A percentile compares a stretch with the other conserved stretches of the same genome.
phyloP scores from a whole-genome alignment of 1,140 invertebrate species.

The Andrena cerasifolii region DNA sequence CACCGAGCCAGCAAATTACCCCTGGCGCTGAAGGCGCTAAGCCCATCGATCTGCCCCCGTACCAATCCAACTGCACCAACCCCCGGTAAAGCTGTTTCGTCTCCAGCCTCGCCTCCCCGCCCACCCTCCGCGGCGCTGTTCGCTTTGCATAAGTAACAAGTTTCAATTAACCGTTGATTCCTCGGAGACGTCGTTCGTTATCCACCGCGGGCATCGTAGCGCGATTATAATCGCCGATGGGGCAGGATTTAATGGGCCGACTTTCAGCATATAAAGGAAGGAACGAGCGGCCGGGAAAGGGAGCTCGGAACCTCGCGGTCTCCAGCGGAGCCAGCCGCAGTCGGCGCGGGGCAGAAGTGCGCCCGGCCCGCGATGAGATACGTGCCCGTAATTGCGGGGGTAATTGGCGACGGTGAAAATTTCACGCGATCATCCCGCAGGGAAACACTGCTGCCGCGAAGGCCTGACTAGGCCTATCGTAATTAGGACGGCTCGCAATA shows the following conservation, averaged over 20 bases:
- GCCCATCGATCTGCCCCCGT: too few species aligned
- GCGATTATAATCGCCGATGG: constrained; percentile 4
- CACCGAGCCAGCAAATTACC: too few species aligned
- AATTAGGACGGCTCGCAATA: constrained; percentile 25
- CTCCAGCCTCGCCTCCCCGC: too few species aligned
- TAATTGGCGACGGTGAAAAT: constrained; percentile 67
- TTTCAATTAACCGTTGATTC: constrained; percentile 26
- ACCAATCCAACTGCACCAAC: too few species aligned
- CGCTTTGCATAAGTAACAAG: constrained; percentile 17
- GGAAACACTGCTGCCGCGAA: neutral
- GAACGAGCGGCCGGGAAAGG: neutral
- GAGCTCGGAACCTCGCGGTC: constrained; percentile 21
- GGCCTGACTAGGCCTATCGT: constrained; percentile 18
- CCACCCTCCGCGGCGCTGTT: too few species aligned
- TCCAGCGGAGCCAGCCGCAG: neutral
- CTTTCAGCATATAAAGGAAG: constrained; percentile 8
- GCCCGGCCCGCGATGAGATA: too few species aligned
- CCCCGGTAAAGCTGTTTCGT: too few species aligned
- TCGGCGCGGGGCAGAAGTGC: neutral
- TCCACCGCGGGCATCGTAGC: neutral
- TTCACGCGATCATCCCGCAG: constrained; percentile 45
- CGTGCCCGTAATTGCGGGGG: constrained; percentile 57
- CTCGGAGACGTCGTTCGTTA: neutral
- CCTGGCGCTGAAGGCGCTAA: too few species aligned
- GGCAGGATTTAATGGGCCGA: neutral